A percentile compares a stretch with the other conserved stretches of the same genome.
Conservation (phyloP, 2,797 vertebrate species). For the Tenualosa thibaudeaui region DNA sequence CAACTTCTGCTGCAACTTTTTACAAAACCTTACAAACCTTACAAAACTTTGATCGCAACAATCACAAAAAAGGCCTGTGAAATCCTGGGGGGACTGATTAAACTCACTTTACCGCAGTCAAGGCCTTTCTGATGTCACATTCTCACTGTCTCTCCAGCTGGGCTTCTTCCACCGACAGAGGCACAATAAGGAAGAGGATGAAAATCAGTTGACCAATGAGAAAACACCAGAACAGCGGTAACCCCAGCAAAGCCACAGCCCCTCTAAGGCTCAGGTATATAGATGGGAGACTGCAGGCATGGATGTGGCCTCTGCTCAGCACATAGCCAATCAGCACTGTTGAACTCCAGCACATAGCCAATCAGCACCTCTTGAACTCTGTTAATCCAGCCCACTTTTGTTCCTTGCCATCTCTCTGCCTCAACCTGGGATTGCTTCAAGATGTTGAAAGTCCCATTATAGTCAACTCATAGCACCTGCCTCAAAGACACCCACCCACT, state of each 20-base stretch:
- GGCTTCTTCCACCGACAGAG: constrained; percentile 88
- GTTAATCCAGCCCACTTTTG: constrained; percentile 37
- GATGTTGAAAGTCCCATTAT: background rate
- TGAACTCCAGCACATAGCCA: constrained; percentile 35
- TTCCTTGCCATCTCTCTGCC: background rate
- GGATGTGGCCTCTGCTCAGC: constrained; percentile 32
- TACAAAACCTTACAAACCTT: no score
- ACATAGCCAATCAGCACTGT: constrained; percentile 41
- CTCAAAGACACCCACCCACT: background rate
- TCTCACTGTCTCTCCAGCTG: constrained; percentile 72
- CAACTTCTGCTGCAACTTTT: no score
- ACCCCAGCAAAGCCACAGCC: constrained; percentile 34
- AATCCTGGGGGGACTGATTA: no score
- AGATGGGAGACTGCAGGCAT: constrained; percentile 57
- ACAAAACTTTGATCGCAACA: no score
- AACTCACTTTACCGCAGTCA: background rate
- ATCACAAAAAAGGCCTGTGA: no score
- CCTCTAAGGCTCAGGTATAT: constrained; percentile 47
- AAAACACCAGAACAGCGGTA: constrained; percentile 74
- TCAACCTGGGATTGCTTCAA: background rate
- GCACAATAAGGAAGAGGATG: constrained; percentile 66
- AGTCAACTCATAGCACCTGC: background rate
- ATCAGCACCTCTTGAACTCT: constrained; percentile 37
- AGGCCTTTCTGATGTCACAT: background rate
- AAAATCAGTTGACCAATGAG: constrained; percentile 60